Evolutionary conservation across 2,113 vertebrate species (phyloP).

Genomic region (Platysternon megacephalum): DNA sequence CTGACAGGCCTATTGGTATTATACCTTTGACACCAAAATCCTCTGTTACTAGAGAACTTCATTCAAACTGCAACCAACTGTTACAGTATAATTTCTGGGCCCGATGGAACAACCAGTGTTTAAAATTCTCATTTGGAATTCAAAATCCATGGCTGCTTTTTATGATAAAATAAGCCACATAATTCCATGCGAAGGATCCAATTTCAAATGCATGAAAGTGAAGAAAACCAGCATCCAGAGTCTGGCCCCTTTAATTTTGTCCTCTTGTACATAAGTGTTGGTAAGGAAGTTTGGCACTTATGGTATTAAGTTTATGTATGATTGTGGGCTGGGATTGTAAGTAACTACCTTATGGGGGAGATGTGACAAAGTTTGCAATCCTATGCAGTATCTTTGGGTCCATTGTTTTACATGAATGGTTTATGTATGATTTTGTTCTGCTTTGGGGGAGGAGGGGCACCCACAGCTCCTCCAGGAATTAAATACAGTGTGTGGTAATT

Average conservation of each 20-base stretch:
- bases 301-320: neutral
- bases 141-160: neutral
- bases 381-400: neutral
- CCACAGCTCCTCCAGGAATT: neutral
- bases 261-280: neutral
- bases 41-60: neutral
- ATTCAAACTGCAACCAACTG: neutral
- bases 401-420: neutral
- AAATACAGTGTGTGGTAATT: neutral
- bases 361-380: neutral
- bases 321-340: neutral
- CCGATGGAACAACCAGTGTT: neutral
- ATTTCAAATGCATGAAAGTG: neutral
- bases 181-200: neutral
- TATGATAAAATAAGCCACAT: neutral
- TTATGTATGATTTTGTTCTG: neutral
- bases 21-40: neutral
- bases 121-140: neutral
- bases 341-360: neutral
- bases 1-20: neutral
- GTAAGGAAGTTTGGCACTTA: neutral
- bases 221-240: neutral
- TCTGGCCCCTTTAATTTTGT: neutral
- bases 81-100: neutral
- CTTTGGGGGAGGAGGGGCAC: neutral